Percentiles rank a stretch among this genome's conserved stretches.
phyloP scores from a whole-genome alignment of 2,113 vertebrate genomes.

The Apeltes quadracus region DNA sequence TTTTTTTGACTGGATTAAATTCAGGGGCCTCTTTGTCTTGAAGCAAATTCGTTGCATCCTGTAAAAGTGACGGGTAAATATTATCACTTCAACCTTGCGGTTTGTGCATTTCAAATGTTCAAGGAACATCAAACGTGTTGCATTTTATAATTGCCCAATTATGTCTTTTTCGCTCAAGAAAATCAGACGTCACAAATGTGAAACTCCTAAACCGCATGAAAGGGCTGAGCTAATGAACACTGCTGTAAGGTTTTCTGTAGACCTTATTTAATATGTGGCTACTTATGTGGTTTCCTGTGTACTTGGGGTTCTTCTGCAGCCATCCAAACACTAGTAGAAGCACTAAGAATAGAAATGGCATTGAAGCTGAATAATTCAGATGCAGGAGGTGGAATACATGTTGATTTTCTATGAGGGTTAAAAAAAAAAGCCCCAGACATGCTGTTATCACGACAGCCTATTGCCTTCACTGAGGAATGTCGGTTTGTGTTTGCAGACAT shows the following conservation, averaged over 20 bases:
- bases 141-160: conserved; percentile 26
- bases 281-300: conserved; percentile 26
- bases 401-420: conserved; percentile 40
- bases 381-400: conserved; percentile 60
- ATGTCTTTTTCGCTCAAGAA: conserved; percentile 3
- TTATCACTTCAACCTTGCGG: conserved; percentile 18
- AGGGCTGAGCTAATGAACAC: conserved; percentile 6
- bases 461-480: neutral
- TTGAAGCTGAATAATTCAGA: conserved; percentile 73
- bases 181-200: conserved; percentile 9
- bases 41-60: conserved; percentile 48
- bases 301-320: conserved; percentile 20
- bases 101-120: neutral
- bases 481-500: neutral
- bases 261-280: conserved; percentile 6
- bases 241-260: neutral
- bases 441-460: conserved; percentile 24
- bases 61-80: conserved; percentile 32
- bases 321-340: conserved; percentile 58
- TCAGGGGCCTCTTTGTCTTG: conserved; percentile 53
- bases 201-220: conserved; percentile 1
- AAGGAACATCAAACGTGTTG: conserved; percentile 14
- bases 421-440: conserved; percentile 25
- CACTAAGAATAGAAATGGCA: conserved; percentile 67
- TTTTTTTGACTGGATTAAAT: conserved; percentile 54